These are phyloP conservation scores for Urocynchramus pylzowi DNA, from an alignment of 2,113 vertebrate genomes.

Conservation along the genomic window DNA sequence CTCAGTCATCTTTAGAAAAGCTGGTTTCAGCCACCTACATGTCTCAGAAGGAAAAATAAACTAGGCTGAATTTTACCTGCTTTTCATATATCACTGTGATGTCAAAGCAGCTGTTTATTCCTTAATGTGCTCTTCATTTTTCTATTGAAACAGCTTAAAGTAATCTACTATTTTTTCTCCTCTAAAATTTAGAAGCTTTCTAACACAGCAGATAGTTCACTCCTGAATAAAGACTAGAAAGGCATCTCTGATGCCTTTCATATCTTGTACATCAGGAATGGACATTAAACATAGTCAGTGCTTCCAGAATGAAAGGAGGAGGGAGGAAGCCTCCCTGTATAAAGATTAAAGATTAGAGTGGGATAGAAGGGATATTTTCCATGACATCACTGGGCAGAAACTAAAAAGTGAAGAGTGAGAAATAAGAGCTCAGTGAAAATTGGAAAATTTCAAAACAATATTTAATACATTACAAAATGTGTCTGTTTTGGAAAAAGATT, in stretches of 20 bases:
- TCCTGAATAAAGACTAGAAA: not conserved
- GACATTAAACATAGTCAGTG: not conserved
- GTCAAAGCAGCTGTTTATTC: slow-evolving; percentile 44
- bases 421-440: not conserved
- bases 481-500: not conserved
- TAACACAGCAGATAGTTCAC: not conserved
- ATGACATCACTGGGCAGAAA: not conserved
- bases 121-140: slow-evolving; percentile 39
- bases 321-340: not conserved
- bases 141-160: not conserved
- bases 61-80: not conserved
- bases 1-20: slow-evolving; percentile 36
- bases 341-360: not conserved
- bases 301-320: not conserved
- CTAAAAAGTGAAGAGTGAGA: not conserved
- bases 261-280: not conserved
- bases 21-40: slow-evolving; percentile 7
- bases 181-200: not conserved
- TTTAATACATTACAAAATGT: not conserved
- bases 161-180: not conserved
- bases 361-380: not conserved
- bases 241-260: not conserved
- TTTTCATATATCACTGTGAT: slow-evolving; percentile 1
- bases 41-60: slow-evolving; percentile 43
- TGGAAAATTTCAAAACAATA: not conserved